Conservation (phyloP, 2,797 vertebrate genomes). For the Galago senegalensis region DNA sequence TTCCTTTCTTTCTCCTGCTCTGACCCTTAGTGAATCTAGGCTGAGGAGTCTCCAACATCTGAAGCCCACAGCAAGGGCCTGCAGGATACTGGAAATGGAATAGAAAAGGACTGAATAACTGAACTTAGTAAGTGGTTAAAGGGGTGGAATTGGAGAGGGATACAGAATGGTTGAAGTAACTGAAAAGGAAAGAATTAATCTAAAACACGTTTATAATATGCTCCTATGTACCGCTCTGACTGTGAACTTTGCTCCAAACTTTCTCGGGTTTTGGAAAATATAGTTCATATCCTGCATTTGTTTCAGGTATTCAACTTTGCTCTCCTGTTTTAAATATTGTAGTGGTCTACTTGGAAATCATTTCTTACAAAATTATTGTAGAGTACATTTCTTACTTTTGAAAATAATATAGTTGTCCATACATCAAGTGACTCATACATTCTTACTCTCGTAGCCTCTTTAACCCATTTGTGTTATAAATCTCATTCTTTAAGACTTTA, state of each 20-base stretch:
- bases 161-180: not conserved
- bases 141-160: not conserved
- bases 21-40: not conserved
- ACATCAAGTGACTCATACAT: not conserved
- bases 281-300: not conserved
- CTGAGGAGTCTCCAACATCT: not conserved
- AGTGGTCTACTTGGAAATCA: slow-evolving; percentile 13
- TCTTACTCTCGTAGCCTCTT: slow-evolving; percentile 13
- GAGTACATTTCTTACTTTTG: not conserved
- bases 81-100: not conserved
- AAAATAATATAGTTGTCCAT: slow-evolving; percentile 42
- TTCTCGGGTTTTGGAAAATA: not conserved
- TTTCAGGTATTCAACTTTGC: not conserved
- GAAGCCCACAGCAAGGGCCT: not conserved
- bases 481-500: not conserved
- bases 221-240: not conserved
- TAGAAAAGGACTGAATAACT: not conserved
- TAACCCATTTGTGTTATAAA: not conserved
- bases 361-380: not conserved
- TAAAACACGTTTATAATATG: not conserved
- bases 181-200: not conserved
- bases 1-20: not conserved
- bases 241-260: not conserved
- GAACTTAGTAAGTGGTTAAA: not conserved
- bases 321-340: slow-evolving; percentile 7